Evolutionary conservation across 2,797 vertebrate species (phyloP), one percentile per base, ranked within the genome.

Genomic region (Falco novaeseelandiae): DNA sequence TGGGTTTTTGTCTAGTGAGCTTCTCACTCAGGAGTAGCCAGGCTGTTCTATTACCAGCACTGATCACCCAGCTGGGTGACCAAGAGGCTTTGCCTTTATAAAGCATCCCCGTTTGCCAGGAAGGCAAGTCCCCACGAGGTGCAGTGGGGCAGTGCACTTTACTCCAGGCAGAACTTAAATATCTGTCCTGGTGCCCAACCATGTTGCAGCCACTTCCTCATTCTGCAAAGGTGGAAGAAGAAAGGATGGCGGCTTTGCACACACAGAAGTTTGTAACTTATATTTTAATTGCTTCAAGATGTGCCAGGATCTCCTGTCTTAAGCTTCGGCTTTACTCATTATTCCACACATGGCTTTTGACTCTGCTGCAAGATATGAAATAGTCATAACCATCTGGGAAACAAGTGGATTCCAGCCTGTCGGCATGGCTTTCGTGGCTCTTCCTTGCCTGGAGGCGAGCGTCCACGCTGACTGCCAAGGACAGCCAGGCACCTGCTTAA

Each of bases 391-490:
- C 34, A 34, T 14, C 83, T 40, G 81, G 94, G 59, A 14, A 29
- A 46, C 7, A 12, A 51, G 70, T 22, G 27, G 30, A 13, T 7
- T 54, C 61, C 59, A 34, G 38, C 27, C 1, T 0, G 34, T 8
- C 16, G 8, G 63, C 61, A 15, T 0, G 2, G 62, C 36, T 38
- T 38, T 21, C 1, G 1, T 5, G 57, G 87, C 74, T 79, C 42
- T 62, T 83, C 73, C 65, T 65, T 3, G 8, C 40, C 59, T 7
- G 1, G 6, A 52, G 76, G 61, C 2, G 19, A 78, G 51, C 51
- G 16, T 48, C 9, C 27, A 19, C 1, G 0, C 19, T 1, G 6
- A 5, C 20, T 2, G 19, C 27, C 44, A 1, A 0, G 69, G 78
- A 8, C 54, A 30, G 3, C 32, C 6, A 49, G 73, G 22, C 14